Conservation (phyloP, 2,113 vertebrate genomes). For the Polypterus senegalus region DNA sequence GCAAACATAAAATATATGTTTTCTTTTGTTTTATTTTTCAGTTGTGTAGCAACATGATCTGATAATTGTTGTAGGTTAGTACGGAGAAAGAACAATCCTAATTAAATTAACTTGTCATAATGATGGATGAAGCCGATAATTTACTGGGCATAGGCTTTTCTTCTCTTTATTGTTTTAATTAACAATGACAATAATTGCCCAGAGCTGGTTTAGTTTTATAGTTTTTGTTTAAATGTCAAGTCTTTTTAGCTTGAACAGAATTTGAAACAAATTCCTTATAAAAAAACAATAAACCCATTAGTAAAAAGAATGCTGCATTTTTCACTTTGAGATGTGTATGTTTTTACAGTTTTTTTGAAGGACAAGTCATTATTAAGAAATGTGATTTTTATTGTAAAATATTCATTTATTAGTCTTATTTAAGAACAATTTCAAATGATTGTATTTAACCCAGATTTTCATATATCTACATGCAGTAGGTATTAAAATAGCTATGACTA, state of each 20-base stretch:
- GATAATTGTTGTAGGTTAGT: not conserved
- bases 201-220: not conserved
- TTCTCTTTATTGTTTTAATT: conserved; percentile 7
- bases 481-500: too few species aligned
- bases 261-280: not conserved
- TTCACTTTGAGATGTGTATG: too few species aligned
- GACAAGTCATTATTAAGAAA: too few species aligned
- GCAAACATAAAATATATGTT: not conserved
- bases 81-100: not conserved
- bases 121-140: conserved; percentile 10
- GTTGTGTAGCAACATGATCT: conserved; percentile 1
- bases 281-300: not conserved
- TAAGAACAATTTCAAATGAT: too few species aligned
- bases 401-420: too few species aligned
- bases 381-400: too few species aligned
- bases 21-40: conserved; percentile 2
- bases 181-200: conserved; percentile 6
- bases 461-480: too few species aligned
- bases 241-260: conserved; percentile 1
- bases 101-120: conserved; percentile 5
- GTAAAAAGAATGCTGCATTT: not conserved
- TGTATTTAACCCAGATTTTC: too few species aligned
- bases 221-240: conserved; percentile 9
- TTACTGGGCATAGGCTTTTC: not conserved
- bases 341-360: too few species aligned